Conservation (phyloP, 2,113 vertebrate species). For the Nerophis lumbriciformis region DNA sequence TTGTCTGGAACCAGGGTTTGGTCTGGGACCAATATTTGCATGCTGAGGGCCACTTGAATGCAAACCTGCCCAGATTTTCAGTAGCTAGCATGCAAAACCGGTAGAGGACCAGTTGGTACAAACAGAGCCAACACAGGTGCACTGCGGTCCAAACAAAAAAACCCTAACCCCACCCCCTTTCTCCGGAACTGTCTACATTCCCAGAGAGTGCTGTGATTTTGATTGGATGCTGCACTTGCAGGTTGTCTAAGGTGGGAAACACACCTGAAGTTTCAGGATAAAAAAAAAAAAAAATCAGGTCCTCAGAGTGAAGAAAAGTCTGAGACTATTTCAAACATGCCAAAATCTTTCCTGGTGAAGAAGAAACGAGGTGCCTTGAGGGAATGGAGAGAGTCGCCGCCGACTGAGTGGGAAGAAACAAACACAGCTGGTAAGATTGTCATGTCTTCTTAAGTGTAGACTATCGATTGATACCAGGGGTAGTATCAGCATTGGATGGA, state of each 20-base stretch:
- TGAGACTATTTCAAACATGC: conserved; percentile 52
- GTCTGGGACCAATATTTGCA: conserved; percentile 67
- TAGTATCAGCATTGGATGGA: no score
- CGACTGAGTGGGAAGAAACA: conserved; percentile 30
- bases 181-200: conserved; percentile 10
- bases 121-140: conserved; percentile 65
- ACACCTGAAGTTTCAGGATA: background rate
- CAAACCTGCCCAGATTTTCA: conserved; percentile 66
- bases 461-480: no score
- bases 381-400: conserved; percentile 62
- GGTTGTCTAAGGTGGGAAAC: conserved; percentile 14
- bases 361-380: conserved; percentile 59
- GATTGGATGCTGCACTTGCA: conserved; percentile 27
- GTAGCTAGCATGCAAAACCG: conserved; percentile 77
- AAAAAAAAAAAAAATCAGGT: no score
- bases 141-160: conserved; percentile 41
- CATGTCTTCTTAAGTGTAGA: background rate
- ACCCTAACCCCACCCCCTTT: conserved; percentile 11
- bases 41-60: conserved; percentile 72
- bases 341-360: conserved; percentile 73
- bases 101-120: conserved; percentile 70
- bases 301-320: background rate
- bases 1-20: conserved; percentile 51
- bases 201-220: conserved; percentile 62
- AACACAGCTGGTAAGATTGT: conserved; percentile 38